These are phyloP conservation scores for Plagiodera versicolora DNA, from an alignment of 2,888 invertebrate genomes.

Conservation along the genomic window DNA sequence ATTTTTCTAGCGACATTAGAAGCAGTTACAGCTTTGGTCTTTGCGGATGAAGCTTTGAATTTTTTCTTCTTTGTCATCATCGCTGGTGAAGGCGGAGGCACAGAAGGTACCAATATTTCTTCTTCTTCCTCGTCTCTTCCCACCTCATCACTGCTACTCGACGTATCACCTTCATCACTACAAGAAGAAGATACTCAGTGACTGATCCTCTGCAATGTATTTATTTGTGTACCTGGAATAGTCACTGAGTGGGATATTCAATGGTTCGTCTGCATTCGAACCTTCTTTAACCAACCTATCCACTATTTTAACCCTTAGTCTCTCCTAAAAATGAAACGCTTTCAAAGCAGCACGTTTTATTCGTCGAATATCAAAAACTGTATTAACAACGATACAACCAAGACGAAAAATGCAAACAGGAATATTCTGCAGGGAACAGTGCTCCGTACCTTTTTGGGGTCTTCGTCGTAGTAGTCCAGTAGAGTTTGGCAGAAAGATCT, in stretches of 20 bases:
- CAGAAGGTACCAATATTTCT: constrained; percentile 52
- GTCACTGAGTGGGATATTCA: constrained; percentile 82
- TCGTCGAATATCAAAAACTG: constrained; percentile 7
- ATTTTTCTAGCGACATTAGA: constrained; percentile 58
- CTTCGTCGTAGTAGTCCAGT: constrained; percentile 86
- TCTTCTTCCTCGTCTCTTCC: constrained; percentile 39
- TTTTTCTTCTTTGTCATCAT: constrained; percentile 44
- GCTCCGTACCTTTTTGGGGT: constrained; percentile 71
- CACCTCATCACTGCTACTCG: constrained; percentile 67
- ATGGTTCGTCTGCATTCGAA: constrained; percentile 85
- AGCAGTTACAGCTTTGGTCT: constrained; percentile 33
- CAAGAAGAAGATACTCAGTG: no score
- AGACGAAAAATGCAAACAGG: constrained; percentile 1
- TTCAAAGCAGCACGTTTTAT: constrained; percentile 19
- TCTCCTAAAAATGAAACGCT: constrained; percentile 62
- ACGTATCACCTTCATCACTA: constrained; percentile 81
- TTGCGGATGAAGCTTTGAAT: constrained; percentile 42
- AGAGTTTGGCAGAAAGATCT: constrained; percentile 91
- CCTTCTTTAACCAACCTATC: constrained; percentile 78
- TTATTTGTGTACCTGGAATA: constrained; percentile 75
- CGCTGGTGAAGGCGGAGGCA: constrained; percentile 74
- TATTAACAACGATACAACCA: constrained; percentile 4
- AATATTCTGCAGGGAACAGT: neutral
- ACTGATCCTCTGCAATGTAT: no score
- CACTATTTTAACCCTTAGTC: constrained; percentile 77